Evolutionary conservation across 2,888 invertebrate species (phyloP), one percentile per base, ranked within the genome.

Genomic region (Diaphora mendica): DNA sequence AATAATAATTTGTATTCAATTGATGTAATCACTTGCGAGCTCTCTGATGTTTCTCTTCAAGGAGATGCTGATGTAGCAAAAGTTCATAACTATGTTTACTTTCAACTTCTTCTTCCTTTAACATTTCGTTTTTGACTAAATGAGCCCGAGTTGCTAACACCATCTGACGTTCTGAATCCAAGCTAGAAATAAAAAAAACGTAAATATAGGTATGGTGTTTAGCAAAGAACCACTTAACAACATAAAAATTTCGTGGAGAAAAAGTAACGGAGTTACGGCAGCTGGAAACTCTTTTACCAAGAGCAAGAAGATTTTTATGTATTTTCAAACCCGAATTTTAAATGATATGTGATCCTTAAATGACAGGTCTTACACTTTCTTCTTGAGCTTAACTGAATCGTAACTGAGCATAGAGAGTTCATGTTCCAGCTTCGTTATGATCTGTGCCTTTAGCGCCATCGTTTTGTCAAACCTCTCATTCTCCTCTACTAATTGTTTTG

Each of bases 121-220:
- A 88, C 87, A 94, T 89, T 26, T 93, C 93, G 75, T 92, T 92
- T 71, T 93, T 94, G 13, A 93, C 90, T 33, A 92, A 85, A 81
- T 96, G 96, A 8, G 92, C 90, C 33, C 96, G 88, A 5, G 93
- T 91, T 1, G 95, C 94, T 42, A 96, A 85, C 82, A 96, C 96
- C 96, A 97, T 97, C 78, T 93, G 92, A 9, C 95, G 92, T 66
- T 96, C 96, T 0, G 96, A 95, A 75, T 96, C 96, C 68, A 94
- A 79, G 39, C 94, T 95, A 78, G 11, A 88, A 87, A 9, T 17
- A 59, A 35, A 55, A 42, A 42, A 70, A 30, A 30, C 0, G n/a
- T n/a, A n/a, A n/a, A n/a, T 15, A 4, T 59, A 13, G 15, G 4
- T 15, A 17, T 26, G 15, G 13, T 59, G 26, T 59, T 30, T 55